Conservation (phyloP, 2,797 vertebrate species). For the Anguilla pacifica region DNA sequence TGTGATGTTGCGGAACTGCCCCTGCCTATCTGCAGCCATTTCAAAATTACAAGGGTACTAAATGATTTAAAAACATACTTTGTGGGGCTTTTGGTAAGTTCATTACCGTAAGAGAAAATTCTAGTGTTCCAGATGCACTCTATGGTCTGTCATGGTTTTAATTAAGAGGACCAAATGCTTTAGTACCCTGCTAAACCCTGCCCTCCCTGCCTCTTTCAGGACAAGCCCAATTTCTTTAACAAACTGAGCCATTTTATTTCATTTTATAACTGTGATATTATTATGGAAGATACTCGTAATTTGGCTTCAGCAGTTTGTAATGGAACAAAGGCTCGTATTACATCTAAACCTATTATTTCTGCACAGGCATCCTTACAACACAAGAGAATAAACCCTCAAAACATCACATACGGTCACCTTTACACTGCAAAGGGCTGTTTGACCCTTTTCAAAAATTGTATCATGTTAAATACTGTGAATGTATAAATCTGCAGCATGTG, state of each 20-base stretch:
- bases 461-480: neutral
- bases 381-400: neutral
- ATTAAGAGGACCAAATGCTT: neutral
- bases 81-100: neutral
- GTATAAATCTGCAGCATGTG: neutral
- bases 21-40: neutral
- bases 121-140: neutral
- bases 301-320: neutral
- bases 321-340: neutral
- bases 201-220: neutral
- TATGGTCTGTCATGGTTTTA: neutral
- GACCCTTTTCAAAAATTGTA: neutral
- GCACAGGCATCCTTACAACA: neutral
- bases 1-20: neutral
- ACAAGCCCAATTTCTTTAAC: neutral
- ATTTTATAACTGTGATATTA: neutral
- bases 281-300: neutral
- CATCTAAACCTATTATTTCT: neutral
- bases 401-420: neutral
- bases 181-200: neutral
- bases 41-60: neutral
- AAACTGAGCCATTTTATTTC: neutral
- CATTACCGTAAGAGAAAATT: neutral
- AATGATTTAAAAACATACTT: neutral
- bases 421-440: neutral